Evolutionary conservation across 2,797 vertebrate genomes (phyloP).

Genomic region (Etheostoma perlongum): DNA sequence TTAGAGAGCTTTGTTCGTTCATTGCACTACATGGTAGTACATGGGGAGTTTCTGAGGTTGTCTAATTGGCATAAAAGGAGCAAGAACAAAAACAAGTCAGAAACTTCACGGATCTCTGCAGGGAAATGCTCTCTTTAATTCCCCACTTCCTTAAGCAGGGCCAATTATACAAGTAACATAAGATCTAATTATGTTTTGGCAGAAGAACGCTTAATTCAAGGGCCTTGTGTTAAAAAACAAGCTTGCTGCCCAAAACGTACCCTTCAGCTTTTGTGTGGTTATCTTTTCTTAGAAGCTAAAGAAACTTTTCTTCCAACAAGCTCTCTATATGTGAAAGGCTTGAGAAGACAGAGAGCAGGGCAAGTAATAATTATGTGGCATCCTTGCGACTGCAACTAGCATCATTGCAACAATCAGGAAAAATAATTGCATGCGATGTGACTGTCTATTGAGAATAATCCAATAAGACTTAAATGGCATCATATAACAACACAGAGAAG

Average conservation of each 20-base stretch:
- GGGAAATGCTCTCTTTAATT: neutral
- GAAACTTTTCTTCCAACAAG: neutral
- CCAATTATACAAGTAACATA: neutral
- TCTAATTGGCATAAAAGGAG: neutral
- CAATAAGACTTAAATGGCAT: neutral
- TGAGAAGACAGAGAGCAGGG: neutral
- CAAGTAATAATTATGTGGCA: neutral
- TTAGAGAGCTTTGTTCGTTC: slow-evolving; percentile 2
- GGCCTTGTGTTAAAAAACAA: neutral
- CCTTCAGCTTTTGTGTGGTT: neutral
- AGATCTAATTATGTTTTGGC: neutral
- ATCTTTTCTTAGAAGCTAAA: neutral
- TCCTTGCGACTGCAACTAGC: neutral
- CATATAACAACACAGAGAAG: neutral
- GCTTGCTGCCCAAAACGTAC: neutral
- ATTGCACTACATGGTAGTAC: neutral
- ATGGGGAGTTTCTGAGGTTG: slow-evolving; percentile 1
- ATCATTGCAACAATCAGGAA: neutral
- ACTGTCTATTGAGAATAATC: neutral
- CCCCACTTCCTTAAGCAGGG: neutral
- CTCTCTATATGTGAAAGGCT: neutral
- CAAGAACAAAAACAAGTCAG: slow-evolving; percentile 9
- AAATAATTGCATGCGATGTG: no score
- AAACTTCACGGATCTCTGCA: neutral
- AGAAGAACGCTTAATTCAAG: neutral